These are phyloP conservation scores for Otus sunia DNA, from an alignment of 2,113 vertebrate species.

Conservation along the genomic window DNA sequence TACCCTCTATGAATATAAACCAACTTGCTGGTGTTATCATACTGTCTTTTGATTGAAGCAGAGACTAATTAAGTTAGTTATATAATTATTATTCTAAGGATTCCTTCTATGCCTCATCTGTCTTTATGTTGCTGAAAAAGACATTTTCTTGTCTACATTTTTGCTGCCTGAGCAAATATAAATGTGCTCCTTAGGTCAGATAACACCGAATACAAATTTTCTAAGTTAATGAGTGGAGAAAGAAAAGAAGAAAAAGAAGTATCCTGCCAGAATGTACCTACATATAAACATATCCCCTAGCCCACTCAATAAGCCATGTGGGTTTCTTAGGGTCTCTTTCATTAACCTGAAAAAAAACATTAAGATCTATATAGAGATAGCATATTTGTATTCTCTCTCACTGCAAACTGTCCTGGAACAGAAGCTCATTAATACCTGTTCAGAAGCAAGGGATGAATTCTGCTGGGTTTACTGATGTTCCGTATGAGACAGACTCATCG, in stretches of 20 bases:
- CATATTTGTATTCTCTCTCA: not conserved
- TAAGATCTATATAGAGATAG: not conserved
- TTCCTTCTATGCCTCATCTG: conserved; percentile 15
- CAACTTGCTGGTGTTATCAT: not conserved
- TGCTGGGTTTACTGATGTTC: not conserved
- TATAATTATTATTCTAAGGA: conserved; percentile 47
- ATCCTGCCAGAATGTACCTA: not conserved
- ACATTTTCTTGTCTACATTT: conserved; percentile 11
- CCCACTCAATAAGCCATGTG: not conserved
- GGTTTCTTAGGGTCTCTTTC: not conserved
- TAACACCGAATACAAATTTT: conserved; percentile 2
- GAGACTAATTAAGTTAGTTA: conserved; percentile 43
- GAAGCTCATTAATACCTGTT: not conserved
- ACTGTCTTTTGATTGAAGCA: not conserved
- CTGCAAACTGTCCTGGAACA: not conserved
- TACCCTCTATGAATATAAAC: not conserved
- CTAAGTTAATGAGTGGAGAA: conserved; percentile 3
- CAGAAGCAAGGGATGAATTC: not conserved
- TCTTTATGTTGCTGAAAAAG: conserved; percentile 56
- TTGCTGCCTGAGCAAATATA: conserved; percentile 55
- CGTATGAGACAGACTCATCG: not conserved
- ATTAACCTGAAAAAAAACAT: not conserved
- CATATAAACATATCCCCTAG: not conserved
- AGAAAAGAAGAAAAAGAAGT: not conserved
- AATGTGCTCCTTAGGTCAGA: conserved; percentile 35